Base-by-base conservation (phyloP, 2,797 vertebrate genomes). In the Dipus sagitta region DNA sequence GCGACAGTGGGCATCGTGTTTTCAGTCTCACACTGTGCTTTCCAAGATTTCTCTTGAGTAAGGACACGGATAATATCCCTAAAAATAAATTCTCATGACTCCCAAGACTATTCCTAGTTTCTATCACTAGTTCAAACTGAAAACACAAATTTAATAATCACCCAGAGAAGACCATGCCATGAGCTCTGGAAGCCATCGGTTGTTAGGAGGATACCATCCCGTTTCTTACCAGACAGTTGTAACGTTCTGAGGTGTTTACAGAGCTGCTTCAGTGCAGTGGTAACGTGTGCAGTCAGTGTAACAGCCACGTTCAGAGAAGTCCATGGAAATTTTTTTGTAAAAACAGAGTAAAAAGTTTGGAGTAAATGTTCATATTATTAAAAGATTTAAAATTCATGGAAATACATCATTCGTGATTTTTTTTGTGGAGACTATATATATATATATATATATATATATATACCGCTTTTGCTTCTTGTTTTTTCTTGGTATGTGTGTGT, bases 321-420 rank as follows among this genome's bases (percentile, higher is more conserved):
- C 60, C 92, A 65, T 72, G 62, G 81, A 83, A 92, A 71, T 34
- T 94, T 71, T 71, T 95, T 88, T 78, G n/a, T 88, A 81, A 89
- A 76, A 93, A 15, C 88, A 42, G 87, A 92, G 82, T 75, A 85
- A 95, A 92, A 83, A 92, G 83, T 78, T 21, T 47, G 52, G 71
- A 23, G 24, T 32, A 76, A 86, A 17, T 90, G 30, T 89, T 96
- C 47, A 0, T 77, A 58, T 89, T 68, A 94, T 92, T 93, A 92
- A 95, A 96, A 70, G n/a, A 71, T 32, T 85, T 89, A 91, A 67
- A 85, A 80, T 84, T 94, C 30, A 65, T 90, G 74, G 72, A 87
- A 91, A 77, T 80, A 42, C 1, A 87, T 28, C 54, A 58, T 58
- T 58, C 17, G 15, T 58, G 54, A 58, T 17, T 58, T 58, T 58